These are phyloP conservation scores for Hozukius guyotensis DNA, from an alignment of 2,797 vertebrate genomes.

Conservation along the genomic window DNA sequence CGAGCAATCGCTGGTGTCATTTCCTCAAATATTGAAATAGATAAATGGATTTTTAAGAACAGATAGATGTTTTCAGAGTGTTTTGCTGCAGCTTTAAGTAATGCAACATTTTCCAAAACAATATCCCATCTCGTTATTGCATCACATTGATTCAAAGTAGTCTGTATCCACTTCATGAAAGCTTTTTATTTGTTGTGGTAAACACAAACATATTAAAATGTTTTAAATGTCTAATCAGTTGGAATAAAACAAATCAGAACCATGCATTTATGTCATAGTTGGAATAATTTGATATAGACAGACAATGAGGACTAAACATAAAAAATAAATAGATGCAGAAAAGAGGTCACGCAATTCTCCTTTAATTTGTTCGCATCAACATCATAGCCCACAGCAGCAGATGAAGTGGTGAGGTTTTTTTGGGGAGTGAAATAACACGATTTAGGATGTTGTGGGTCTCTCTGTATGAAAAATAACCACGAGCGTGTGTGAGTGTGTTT, in stretches of 20 bases:
- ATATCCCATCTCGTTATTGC: neutral
- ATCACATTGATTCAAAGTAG: neutral
- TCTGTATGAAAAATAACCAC: slow-evolving; percentile 34
- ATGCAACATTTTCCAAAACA: neutral
- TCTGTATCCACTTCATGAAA: neutral
- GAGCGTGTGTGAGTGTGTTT: slow-evolving; percentile 10
- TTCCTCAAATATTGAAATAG: neutral
- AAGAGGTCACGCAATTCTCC: slow-evolving; percentile 8
- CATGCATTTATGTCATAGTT: neutral
- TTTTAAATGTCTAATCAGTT: neutral
- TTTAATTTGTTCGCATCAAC: slow-evolving; percentile 33
- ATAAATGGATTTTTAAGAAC: slow-evolving; percentile 1
- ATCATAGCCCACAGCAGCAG: slow-evolving; percentile 3
- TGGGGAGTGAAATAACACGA: slow-evolving; percentile 11
- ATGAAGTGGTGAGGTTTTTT: neutral
- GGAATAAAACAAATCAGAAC: neutral
- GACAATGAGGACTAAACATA: neutral
- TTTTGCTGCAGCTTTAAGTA: neutral
- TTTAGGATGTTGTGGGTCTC: slow-evolving; percentile 10
- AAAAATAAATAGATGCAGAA: neutral
- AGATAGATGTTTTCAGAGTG: neutral
- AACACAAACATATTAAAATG: neutral
- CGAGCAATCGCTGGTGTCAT: neutral
- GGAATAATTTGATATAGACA: neutral
- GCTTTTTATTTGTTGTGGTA: neutral